Evolutionary conservation across 2,113 vertebrate species (phyloP), one percentile per base, ranked within the genome.

Genomic region (Tenebrosternarchus preto): DNA sequence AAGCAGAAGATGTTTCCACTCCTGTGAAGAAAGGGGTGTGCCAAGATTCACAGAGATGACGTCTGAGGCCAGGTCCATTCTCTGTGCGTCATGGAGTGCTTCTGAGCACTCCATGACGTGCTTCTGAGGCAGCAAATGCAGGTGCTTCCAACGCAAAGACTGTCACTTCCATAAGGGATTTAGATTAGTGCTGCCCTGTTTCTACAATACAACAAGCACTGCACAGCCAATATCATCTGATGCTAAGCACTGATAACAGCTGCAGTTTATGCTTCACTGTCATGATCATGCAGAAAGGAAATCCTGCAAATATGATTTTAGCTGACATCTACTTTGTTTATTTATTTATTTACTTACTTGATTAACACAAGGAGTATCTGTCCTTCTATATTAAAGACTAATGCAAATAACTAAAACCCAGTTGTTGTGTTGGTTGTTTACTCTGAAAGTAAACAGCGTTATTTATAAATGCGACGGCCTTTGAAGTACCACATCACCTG

Each of bases 41-140:
- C 53, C 80, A 83, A 80, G 78, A 69, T 84, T 81, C 59, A 80
- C 7, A 55, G 11, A 80, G 69, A 71, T 77, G 57, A 6, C 55
- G 76, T 80, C 77, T 57, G 27, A 73, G 69, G 15, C 25, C 60
- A 80, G 31, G 39, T 57, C 68, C n/a, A 17, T 19, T 50, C 50
- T 73, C 64, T 80, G 74, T 80, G 72, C 59, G 33, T 80, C 17
- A 39, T 50, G 55, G 61, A 68, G 74, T 60, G 36, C 67, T 57
- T 36, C 60, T 17, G 67, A 71, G 46, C 66, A 60, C 70, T 70
- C 72, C 43, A 63, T 36, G 53, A n/a, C n/a, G 63, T 46, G 53
- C 20, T 15, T 59, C 1, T 16, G 39, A 71, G 33, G 29, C 43
- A 46, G 15, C 59, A 57, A 80, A 71, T 71, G 69, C 61, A 57